These are phyloP conservation scores for Sparidentex hasta DNA, from an alignment of 2,797 vertebrate species.

Conservation along the genomic window DNA sequence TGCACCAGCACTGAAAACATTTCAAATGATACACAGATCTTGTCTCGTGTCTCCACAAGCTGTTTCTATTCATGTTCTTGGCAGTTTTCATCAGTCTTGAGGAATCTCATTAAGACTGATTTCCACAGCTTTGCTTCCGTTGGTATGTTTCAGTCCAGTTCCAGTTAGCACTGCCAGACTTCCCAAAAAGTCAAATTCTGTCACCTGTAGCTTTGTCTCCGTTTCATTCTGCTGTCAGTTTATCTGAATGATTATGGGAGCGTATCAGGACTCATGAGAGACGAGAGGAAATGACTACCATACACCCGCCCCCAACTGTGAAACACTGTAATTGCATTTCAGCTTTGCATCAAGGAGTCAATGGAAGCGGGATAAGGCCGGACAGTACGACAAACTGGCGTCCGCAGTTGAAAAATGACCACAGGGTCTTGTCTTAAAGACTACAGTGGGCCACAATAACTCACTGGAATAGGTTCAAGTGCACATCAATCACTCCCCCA, in stretches of 20 bases:
- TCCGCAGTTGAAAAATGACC: conserved; percentile 65
- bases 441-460: conserved; percentile 65
- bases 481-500: conserved; percentile 75
- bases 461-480: conserved; percentile 78
- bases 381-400: conserved; percentile 42
- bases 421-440: conserved; percentile 69
- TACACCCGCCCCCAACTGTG: neutral
- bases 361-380: conserved; percentile 43
- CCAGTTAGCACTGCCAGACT: neutral
- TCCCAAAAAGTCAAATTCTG: neutral
- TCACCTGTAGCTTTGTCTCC: neutral
- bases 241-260: neutral
- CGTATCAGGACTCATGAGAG: neutral
- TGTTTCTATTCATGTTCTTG: neutral
- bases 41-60: neutral
- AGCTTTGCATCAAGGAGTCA: conserved; percentile 52
- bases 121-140: neutral
- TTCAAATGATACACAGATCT: too few species aligned
- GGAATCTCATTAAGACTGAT: neutral
- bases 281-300: conserved; percentile 2
- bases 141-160: neutral
- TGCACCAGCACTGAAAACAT: neutral
- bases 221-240: neutral
- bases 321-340: conserved; percentile 42
- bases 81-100: neutral